Evolutionary conservation across 2,797 vertebrate species (phyloP).

Genomic region (Distichodus sexfasciatus): DNA sequence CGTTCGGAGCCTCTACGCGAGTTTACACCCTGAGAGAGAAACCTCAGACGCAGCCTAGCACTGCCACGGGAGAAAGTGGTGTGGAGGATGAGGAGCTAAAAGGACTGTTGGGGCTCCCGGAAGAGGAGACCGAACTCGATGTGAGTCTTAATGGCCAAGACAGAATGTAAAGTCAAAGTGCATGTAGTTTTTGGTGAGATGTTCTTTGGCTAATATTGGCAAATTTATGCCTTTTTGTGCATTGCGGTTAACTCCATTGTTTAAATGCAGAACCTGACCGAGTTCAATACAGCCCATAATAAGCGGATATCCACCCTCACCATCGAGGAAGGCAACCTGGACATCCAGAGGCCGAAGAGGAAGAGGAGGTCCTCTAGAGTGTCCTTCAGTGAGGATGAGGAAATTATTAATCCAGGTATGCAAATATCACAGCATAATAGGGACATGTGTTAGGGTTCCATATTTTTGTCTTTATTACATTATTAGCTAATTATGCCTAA

Average conservation of each 20-base stretch:
- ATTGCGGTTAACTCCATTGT: neutral
- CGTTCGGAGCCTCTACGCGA: slow-evolving; percentile 84
- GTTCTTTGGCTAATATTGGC: neutral
- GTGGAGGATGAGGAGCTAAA: slow-evolving; percentile 85
- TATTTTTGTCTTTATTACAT: too few species aligned
- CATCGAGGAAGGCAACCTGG: slow-evolving; percentile 96
- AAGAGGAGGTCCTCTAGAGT: slow-evolving; percentile 86
- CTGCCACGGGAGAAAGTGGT: slow-evolving; percentile 78
- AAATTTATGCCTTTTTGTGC: neutral
- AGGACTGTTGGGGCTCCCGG: slow-evolving; percentile 83
- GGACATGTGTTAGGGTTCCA: too few species aligned
- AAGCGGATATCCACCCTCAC: slow-evolving; percentile 94
- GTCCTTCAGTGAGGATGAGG: slow-evolving; percentile 93
- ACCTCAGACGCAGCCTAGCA: slow-evolving; percentile 78
- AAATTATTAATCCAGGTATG: slow-evolving; percentile 94
- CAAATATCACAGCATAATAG: too few species aligned
- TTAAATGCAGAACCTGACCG: slow-evolving; percentile 86
- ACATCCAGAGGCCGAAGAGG: slow-evolving; percentile 96
- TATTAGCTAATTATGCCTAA: too few species aligned
- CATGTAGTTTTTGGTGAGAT: neutral
- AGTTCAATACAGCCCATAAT: slow-evolving; percentile 99
- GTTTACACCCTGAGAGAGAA: slow-evolving; percentile 83
- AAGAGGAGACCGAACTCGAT: slow-evolving; percentile 86
- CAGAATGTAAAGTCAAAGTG: too few species aligned
- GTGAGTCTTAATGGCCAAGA: slow-evolving; percentile 68